These are phyloP conservation scores for Ancistrus triradiatus DNA, from an alignment of 2,113 vertebrate genomes.

Conservation along the genomic window DNA sequence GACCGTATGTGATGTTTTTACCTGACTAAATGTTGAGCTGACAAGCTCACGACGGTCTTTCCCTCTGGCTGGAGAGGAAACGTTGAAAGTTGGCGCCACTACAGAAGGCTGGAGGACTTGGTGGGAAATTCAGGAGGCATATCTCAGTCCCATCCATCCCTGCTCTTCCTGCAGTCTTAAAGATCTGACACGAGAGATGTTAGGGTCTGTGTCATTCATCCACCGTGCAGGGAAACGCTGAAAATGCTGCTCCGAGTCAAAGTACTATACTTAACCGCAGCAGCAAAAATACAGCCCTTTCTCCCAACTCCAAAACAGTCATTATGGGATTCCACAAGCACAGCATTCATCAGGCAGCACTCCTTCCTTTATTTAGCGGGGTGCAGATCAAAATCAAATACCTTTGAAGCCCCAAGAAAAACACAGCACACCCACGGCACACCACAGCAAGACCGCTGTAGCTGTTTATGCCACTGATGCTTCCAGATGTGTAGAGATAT, in stretches of 20 bases:
- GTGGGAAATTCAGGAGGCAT: constrained; percentile 48
- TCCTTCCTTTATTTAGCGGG: neutral
- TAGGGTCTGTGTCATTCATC: constrained; percentile 35
- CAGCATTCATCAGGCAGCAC: neutral
- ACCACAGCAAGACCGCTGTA: neutral
- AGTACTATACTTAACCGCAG: constrained; percentile 12
- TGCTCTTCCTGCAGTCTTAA: constrained; percentile 43
- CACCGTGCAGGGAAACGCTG: constrained; percentile 25
- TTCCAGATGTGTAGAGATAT: constrained; percentile 13
- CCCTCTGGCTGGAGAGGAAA: neutral
- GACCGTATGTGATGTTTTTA: neutral
- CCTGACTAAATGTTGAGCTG: neutral
- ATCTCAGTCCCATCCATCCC: constrained; percentile 57
- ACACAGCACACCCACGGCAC: neutral
- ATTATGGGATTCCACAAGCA: neutral
- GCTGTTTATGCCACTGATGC: constrained; percentile 26
- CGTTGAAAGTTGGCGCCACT: neutral
- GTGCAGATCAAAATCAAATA: neutral
- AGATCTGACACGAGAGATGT: constrained; percentile 39
- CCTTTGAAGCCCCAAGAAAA: neutral
- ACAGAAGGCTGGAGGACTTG: constrained; percentile 18
- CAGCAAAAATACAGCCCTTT: neutral
- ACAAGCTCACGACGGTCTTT: neutral
- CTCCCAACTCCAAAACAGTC: neutral
- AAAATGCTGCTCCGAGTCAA: neutral